Conservation (phyloP, 2,888 invertebrate species). For the Eupithecia inturbata region DNA sequence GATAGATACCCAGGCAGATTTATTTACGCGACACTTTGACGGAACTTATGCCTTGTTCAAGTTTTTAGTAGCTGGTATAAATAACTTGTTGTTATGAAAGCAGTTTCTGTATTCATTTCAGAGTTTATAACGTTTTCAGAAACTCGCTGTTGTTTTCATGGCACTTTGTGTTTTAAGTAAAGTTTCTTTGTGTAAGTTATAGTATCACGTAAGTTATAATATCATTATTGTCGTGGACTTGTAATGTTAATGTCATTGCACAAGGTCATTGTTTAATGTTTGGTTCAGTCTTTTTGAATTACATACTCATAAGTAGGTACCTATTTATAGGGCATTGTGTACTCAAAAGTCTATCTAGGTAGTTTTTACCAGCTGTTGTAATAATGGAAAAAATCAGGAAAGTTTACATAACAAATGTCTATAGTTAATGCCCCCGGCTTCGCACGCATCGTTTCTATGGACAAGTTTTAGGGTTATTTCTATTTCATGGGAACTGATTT, state of each 20-base stretch:
- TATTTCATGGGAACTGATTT: no score
- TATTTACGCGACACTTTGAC: conserved; percentile 64
- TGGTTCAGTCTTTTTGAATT: background rate
- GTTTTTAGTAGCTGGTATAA: conserved; percentile 36
- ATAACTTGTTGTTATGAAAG: conserved; percentile 37
- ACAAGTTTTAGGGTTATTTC: no score
- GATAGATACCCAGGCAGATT: conserved; percentile 64
- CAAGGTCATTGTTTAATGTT: background rate
- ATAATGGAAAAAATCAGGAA: no score
- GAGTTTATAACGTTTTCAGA: conserved; percentile 32
- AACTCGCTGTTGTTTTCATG: conserved; percentile 32
- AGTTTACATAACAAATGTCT: no score
- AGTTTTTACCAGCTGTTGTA: no score
- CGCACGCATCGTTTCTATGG: no score
- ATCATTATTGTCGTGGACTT: background rate
- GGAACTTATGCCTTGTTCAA: conserved; percentile 52
- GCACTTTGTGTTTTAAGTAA: conserved; percentile 11
- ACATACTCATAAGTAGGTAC: no score
- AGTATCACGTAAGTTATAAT: conserved; percentile 11
- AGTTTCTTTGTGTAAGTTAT: conserved; percentile 19
- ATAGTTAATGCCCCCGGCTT: no score
- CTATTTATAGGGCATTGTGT: background rate
- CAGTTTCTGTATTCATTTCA: conserved; percentile 37
- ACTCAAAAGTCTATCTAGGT: background rate
- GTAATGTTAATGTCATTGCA: background rate